Evolutionary conservation across 2,113 vertebrate species (phyloP).

Genomic region (Pardalotus punctatus): DNA sequence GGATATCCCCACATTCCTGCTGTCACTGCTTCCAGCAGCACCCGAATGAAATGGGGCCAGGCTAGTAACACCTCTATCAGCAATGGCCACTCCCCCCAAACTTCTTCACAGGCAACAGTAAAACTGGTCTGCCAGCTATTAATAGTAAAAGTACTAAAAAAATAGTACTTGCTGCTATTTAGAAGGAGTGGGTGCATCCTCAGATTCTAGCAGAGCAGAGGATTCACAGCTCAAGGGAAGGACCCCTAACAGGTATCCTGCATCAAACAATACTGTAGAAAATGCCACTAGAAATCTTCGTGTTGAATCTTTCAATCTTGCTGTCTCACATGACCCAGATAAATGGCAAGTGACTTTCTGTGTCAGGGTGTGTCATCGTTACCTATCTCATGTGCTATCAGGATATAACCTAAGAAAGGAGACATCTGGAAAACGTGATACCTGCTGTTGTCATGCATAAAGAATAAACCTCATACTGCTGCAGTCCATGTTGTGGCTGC

Average conservation of each 20-base stretch:
- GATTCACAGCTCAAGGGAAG: not conserved
- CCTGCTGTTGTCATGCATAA: not conserved
- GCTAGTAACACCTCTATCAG: not conserved
- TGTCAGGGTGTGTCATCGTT: not conserved
- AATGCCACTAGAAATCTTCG: not conserved
- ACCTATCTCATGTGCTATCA: not conserved
- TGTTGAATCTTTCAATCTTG: fast-evolving
- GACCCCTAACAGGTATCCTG: not conserved
- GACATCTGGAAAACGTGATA: not conserved
- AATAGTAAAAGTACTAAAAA: not conserved
- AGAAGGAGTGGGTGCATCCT: not conserved
- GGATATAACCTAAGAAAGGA: not conserved
- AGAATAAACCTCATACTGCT: not conserved
- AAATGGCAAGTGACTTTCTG: not conserved
- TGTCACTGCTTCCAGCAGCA: not conserved
- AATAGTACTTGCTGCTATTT: not conserved
- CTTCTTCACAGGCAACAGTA: not conserved
- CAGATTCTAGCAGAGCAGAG: not conserved
- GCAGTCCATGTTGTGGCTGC: not conserved
- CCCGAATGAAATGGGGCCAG: not conserved
- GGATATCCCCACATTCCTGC: not conserved
- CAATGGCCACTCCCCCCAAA: not conserved
- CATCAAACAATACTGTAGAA: not conserved
- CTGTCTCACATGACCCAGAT: fast-evolving
- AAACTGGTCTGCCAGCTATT: not conserved